A percentile compares a stretch with the other conserved stretches of the same genome.
These are phyloP conservation scores for Andricus curvator DNA, from an alignment of 2,888 invertebrate genomes.

Conservation along the genomic window DNA sequence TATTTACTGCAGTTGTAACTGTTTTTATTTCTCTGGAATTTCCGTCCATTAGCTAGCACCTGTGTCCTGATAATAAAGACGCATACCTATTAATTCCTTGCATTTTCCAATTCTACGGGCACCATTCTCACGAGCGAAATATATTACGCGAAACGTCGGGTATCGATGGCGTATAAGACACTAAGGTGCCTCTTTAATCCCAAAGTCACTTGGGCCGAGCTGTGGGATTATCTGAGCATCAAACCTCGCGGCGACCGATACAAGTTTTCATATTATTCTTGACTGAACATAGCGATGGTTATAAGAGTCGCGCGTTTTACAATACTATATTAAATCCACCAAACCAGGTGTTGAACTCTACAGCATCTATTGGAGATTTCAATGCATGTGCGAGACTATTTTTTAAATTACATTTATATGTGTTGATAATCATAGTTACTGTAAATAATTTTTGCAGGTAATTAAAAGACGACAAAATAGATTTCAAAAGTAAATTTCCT, in stretches of 20 bases:
- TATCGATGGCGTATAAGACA: slow-evolving; percentile 59
- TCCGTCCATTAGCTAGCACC: slow-evolving; percentile 21
- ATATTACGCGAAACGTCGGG: slow-evolving; percentile 55
- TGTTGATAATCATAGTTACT: not conserved
- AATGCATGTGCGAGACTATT: not conserved
- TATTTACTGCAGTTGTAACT: slow-evolving; percentile 37
- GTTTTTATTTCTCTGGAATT: slow-evolving; percentile 36
- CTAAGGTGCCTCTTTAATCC: slow-evolving; percentile 53
- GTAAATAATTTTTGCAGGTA: not conserved
- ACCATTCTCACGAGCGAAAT: slow-evolving; percentile 46
- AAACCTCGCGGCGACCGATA: slow-evolving; percentile 70
- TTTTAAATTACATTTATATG: not conserved
- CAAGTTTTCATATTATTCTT: slow-evolving; percentile 69
- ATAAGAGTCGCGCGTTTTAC: slow-evolving; percentile 53
- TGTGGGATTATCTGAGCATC: slow-evolving; percentile 66
- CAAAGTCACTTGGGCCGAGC: slow-evolving; percentile 55
- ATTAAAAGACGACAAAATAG: not conserved
- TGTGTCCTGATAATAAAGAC: slow-evolving; percentile 38
- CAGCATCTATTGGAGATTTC: not conserved
- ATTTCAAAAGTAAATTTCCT: not conserved
- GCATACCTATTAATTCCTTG: slow-evolving; percentile 34
- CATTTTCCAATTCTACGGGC: slow-evolving; percentile 3
- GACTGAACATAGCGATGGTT: slow-evolving; percentile 55
- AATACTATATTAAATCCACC: not conserved
- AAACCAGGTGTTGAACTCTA: not conserved